A percentile compares a stretch with the other conserved stretches of the same genome.
These are phyloP conservation scores for Uropetala carovei DNA, from an alignment of 2,888 invertebrate genomes.

Conservation along the genomic window DNA sequence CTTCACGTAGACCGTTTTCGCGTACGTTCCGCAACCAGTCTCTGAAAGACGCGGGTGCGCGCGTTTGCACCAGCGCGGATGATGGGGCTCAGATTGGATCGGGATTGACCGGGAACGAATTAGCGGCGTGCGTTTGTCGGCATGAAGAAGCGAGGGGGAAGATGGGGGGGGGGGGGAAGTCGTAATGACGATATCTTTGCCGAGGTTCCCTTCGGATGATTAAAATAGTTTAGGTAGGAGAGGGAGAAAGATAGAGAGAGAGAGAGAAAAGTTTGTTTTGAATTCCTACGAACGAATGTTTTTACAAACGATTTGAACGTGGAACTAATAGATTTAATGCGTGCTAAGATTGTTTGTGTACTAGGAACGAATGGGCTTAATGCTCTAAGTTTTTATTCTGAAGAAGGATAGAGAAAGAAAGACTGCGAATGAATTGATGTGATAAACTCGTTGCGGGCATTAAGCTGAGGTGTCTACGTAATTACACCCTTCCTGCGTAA, in stretches of 20 bases:
- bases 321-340: constrained; percentile 8
- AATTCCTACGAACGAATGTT: neutral
- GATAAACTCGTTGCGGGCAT: neutral
- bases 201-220: neutral
- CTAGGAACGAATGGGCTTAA: neutral
- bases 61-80: neutral
- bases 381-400: neutral
- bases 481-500: too few species aligned
- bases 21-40: neutral
- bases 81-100: neutral
- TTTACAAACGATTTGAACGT: neutral
- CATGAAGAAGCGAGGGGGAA: neutral
- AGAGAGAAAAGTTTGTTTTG: neutral
- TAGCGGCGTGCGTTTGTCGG: neutral
- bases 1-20: neutral
- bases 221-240: neutral
- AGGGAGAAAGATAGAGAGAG: too few species aligned
- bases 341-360: neutral
- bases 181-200: neutral
- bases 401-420: neutral
- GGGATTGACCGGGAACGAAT: neutral
- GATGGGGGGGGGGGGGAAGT: neutral
- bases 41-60: neutral
- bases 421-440: neutral
- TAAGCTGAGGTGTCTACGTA: too few species aligned